Evolutionary conservation across 2,888 invertebrate species (phyloP).

Genomic region (Sabatieria punctata): DNA sequence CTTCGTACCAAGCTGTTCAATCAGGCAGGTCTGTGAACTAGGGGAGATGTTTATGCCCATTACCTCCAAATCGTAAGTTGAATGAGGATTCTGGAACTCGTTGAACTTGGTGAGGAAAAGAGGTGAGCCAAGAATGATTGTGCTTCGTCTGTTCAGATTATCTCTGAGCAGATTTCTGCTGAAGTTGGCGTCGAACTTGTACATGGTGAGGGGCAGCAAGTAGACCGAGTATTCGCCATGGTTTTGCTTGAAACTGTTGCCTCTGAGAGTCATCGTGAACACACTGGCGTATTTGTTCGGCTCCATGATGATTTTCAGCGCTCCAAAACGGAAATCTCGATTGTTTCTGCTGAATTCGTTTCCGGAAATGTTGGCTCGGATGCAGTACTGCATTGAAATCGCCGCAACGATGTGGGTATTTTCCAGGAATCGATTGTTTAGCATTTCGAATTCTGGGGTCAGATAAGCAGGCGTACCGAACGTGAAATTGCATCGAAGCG

Average conservation of each 20-base stretch:
- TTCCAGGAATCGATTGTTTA: constrained; percentile 3
- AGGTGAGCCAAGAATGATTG: constrained; percentile 7
- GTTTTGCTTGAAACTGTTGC: constrained; percentile 5
- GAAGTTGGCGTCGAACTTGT: constrained; percentile 2
- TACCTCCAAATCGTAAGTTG: background rate
- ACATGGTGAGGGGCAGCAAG: constrained; percentile 6
- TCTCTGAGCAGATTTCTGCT: background rate
- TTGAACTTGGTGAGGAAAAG: constrained; percentile 3
- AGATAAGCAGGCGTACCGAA: no score
- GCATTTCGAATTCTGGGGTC: background rate
- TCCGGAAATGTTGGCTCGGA: constrained; percentile 3
- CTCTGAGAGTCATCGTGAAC: background rate
- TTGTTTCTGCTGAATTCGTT: constrained; percentile 6
- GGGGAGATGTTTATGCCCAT: no score
- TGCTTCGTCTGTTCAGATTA: constrained; percentile 3
- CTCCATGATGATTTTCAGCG: constrained; percentile 5
- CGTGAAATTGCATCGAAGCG: constrained; percentile 8
- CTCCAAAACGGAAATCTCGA: constrained; percentile 1
- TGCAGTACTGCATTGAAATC: constrained; percentile 2
- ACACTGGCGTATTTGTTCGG: background rate
- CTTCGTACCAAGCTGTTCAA: no score
- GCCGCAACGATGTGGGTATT: constrained; percentile 1
- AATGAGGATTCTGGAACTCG: constrained; percentile 2
- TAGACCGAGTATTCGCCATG: constrained; percentile 7
- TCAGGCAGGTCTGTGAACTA: no score